phyloP scores from a whole-genome alignment of 2,113 vertebrate genomes.

The Clupea harengus region DNA sequence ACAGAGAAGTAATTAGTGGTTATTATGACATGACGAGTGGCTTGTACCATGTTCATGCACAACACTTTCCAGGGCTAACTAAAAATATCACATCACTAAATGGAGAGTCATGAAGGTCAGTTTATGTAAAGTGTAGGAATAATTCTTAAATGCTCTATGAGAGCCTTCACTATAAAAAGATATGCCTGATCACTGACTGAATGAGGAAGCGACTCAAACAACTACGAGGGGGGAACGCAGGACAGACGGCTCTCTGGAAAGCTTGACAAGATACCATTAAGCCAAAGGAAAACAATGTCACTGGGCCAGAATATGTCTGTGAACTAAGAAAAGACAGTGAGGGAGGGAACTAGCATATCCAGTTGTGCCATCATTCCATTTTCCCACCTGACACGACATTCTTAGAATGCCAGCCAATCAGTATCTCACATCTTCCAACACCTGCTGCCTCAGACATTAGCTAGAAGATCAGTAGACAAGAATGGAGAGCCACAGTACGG shows the following conservation, averaged over 20 bases:
- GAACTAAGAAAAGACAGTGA: conserved; percentile 1
- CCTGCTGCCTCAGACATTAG: background rate
- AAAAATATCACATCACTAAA: conserved; percentile 13
- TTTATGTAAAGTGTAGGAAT: background rate
- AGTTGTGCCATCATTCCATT: background rate
- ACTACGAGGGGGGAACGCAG: background rate
- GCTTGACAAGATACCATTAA: background rate
- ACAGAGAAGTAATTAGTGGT: conserved; percentile 6
- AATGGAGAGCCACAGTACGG: background rate
- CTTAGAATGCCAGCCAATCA: background rate
- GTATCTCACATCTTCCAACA: background rate
- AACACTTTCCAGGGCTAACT: conserved; percentile 12
- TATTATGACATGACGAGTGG: background rate
- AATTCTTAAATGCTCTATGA: background rate
- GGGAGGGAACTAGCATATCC: background rate
- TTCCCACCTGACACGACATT: background rate
- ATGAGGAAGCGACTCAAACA: background rate
- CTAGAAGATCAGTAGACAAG: background rate
- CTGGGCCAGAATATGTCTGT: background rate
- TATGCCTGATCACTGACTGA: background rate
- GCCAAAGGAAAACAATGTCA: background rate
- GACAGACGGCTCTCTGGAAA: background rate
- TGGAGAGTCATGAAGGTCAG: background rate
- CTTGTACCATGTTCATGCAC: background rate
- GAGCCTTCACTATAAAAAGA: background rate